Conservation (phyloP, 2,888 invertebrate genomes). For the Tortrix viridana region DNA sequence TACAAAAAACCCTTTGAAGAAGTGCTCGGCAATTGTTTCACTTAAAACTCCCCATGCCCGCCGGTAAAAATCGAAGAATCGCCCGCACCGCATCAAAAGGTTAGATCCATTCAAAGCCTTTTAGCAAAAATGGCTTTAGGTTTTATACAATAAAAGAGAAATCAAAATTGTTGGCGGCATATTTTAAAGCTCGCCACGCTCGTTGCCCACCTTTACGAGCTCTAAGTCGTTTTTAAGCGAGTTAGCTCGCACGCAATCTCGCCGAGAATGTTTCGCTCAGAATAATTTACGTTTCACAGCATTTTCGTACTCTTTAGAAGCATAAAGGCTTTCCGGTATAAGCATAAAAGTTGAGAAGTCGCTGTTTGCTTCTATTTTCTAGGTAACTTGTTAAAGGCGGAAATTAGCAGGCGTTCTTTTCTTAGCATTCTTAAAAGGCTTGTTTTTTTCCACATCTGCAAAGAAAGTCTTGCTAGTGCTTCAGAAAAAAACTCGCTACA, state of each 20-base stretch:
- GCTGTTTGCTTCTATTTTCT: slow-evolving; percentile 4
- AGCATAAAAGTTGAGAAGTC: background rate
- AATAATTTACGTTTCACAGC: slow-evolving; percentile 63
- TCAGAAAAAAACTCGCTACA: too few species aligned
- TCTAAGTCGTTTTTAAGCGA: slow-evolving; percentile 72
- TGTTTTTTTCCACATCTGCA: too few species aligned
- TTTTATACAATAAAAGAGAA: slow-evolving; percentile 43
- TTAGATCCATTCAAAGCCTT: slow-evolving; percentile 20
- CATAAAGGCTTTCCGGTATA: slow-evolving; percentile 11
- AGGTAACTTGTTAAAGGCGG: slow-evolving; percentile 39
- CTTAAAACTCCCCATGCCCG: slow-evolving; percentile 1
- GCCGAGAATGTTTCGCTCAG: slow-evolving; percentile 55
- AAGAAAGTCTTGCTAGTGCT: too few species aligned
- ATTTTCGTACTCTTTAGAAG: slow-evolving; percentile 42
- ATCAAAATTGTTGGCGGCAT: slow-evolving; percentile 53
- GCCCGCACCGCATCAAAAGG: slow-evolving; percentile 1
- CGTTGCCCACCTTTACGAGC: slow-evolving; percentile 75
- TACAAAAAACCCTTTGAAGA: background rate
- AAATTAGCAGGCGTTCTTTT: slow-evolving; percentile 30
- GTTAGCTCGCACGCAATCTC: slow-evolving; percentile 74
- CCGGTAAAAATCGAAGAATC: slow-evolving; percentile 20
- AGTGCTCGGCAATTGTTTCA: background rate
- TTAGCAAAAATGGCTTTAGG: slow-evolving; percentile 27
- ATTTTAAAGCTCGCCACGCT: slow-evolving; percentile 54
- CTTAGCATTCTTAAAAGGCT: too few species aligned